Evolutionary conservation across 2,888 invertebrate genomes (phyloP).

Genomic region (Drosophila glabriapex): DNA sequence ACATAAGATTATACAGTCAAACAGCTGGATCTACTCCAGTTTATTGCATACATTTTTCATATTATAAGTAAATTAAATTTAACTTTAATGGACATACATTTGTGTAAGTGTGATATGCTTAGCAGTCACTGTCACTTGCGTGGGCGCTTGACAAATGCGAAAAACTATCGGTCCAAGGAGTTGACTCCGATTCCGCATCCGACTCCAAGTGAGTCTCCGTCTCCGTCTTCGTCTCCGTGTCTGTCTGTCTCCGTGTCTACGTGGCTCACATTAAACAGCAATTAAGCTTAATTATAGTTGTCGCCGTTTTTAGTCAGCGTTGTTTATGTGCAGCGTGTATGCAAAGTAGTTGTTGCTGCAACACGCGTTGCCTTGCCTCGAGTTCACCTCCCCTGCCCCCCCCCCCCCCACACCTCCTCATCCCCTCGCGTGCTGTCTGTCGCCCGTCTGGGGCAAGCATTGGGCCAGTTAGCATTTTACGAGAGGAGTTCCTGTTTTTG

Average conservation of each 20-base stretch:
- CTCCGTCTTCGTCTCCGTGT: not conserved
- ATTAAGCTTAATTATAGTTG: constrained; percentile 82
- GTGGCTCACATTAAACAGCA: constrained; percentile 77
- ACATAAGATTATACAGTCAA: constrained; percentile 19
- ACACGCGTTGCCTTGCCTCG: constrained; percentile 41
- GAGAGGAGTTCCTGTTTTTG: constrained; percentile 71
- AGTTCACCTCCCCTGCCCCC: constrained; percentile 5
- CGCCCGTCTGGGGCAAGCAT: constrained; percentile 30
- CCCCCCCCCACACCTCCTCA: constrained; percentile 3
- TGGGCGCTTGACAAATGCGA: constrained; percentile 51
- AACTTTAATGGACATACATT: constrained; percentile 22
- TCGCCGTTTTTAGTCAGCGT: constrained; percentile 77
- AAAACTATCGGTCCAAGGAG: constrained; percentile 27
- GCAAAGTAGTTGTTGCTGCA: constrained; percentile 70
- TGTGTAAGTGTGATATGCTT: constrained; percentile 10
- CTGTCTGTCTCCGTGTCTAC: constrained; percentile 16
- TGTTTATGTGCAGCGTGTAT: constrained; percentile 74
- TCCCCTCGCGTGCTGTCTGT: constrained; percentile 1
- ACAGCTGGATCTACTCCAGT: constrained; percentile 43
- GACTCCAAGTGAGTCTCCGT: constrained; percentile 8
- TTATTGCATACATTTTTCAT: constrained; percentile 22
- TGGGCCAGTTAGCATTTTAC: constrained; percentile 67
- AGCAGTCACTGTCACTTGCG: constrained; percentile 41
- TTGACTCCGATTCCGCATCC: constrained; percentile 7
- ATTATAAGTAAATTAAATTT: constrained; percentile 54